These are phyloP conservation scores for Schizopygopsis pylzovi DNA, from an alignment of 2,797 vertebrate species.

Conservation along the genomic window DNA sequence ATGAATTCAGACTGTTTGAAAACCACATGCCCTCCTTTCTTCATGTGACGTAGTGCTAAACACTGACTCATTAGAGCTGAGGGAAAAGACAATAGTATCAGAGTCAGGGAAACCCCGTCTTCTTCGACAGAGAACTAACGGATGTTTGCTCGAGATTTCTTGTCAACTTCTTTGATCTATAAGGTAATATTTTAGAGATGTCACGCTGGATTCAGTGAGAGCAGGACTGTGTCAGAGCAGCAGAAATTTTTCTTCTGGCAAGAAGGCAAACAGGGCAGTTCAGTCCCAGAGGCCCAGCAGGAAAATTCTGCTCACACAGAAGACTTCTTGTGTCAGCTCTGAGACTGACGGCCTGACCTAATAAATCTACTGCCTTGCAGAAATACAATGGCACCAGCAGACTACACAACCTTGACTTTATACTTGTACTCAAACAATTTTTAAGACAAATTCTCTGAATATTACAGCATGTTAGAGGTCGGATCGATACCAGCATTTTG, in stretches of 20 bases:
- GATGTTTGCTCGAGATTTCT: neutral
- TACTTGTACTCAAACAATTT: neutral
- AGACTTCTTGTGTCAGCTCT: constrained; percentile 24
- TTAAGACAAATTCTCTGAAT: neutral
- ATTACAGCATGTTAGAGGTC: neutral
- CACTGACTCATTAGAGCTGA: constrained; percentile 64
- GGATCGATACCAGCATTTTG: neutral
- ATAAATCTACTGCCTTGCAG: constrained; percentile 29
- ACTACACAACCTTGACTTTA: neutral
- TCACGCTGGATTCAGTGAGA: constrained; percentile 22
- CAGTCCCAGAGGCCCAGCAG: constrained; percentile 37
- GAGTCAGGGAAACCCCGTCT: constrained; percentile 32
- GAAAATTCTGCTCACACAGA: constrained; percentile 33
- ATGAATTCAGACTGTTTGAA: constrained; percentile 41
- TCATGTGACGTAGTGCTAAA: constrained; percentile 24
- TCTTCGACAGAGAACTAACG: neutral
- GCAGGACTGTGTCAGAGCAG: constrained; percentile 20
- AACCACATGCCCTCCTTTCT: constrained; percentile 22
- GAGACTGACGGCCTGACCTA: constrained; percentile 22
- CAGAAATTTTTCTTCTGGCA: constrained; percentile 26
- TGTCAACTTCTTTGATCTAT: neutral
- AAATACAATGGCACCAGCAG: constrained; percentile 12
- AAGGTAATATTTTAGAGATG: constrained; percentile 11
- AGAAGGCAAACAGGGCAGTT: constrained; percentile 13
- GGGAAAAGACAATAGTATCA: constrained; percentile 40